Evolutionary conservation across 2,797 vertebrate genomes (phyloP), one percentile per base, ranked within the genome.

Genomic region (Pelodytes ibericus): DNA sequence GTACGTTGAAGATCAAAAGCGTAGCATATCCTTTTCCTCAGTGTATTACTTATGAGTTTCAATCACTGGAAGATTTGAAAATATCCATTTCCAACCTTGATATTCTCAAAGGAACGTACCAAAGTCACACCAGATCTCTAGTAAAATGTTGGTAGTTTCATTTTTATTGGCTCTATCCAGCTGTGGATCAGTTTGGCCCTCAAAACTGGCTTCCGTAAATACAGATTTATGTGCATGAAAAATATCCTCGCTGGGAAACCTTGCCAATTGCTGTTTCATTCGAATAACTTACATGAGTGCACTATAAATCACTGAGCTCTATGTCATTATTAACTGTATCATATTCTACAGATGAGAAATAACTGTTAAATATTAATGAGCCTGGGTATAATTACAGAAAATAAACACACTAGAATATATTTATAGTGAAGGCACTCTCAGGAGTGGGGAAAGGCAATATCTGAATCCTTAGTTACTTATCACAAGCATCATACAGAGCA

Each of bases 121-220:
- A 81, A 84, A 85, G 83, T 83, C 88, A 78, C 82, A 83, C 47
- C 47, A 83, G 81, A 61, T 84, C 84, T 80, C 33, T 75, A 79
- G 51, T 80, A 83, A 90, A 88, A 81, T 83, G 71, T 41, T 84
- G 70, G 79, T 86, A 80, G 74, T 89, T 90, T 90, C 88, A 91
- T 91, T 89, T 82, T 80, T 84, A 83, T 86, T 83, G 81, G 78
- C 78, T 89, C 86, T 87, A 89, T 85, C 87, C 86, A 89, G 87
- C 89, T 91, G 88, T 81, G 84, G 86, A 87, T 89, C 87, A 86
- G 87, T 92, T 91, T 89, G 85, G 79, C 84, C 89, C 86, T 91
- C 82, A 86, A 91, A 91, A 90, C 85, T 47, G 80, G 84, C 81
- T 89, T 85, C 84, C 80, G 30, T 13, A 63, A 84, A 80, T 67